Base-by-base conservation (phyloP, 2,113 vertebrate genomes). In the Rostratula benghalensis region DNA sequence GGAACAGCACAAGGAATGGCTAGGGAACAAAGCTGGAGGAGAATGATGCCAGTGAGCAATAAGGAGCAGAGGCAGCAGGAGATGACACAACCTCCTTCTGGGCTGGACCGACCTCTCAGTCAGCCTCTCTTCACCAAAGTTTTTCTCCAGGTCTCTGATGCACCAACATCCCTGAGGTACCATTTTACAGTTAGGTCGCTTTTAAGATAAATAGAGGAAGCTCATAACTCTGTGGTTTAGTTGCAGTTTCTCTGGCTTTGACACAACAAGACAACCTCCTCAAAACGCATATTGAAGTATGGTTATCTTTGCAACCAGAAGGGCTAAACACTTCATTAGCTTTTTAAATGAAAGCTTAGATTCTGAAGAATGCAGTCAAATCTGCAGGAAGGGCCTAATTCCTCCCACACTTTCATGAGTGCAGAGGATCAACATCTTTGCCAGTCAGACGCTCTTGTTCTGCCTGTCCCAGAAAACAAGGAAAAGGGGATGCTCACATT, bases 261-360 rank as follows among this genome's bases (percentile, higher is more conserved):
- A 94, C 83, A 1, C 56, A 89, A 78, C 28, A 54, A 92, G 90
- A 91, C 84, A 96, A 95, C 83, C 83, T 35, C 70, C 31, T 64
- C 15, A 89, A 89, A 94, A 90, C 0, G 28, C 67, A 84, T 61
- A 85, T 75, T 31, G 83, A 85, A 65, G 41, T 33, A 50, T 28
- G n/a, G 92, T 97, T 96, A 97, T 97, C 96, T 96, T 91, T 83
- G 61, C 91, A 93, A 91, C 89, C 96, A 97, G 96, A 94, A 95
- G 53, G 83, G 80, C 96, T 96, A 89, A 92, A 94, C 73, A 28
- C 57, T 95, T 95, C 89, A 96, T 97, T 96, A 96, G 95, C 81
- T 96, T 96, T 97, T 96, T 48, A 94, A 97, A 97, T 96, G 95
- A 94, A 94, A 95, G 96, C 91, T 94, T 96, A 96, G 37, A 57